These are phyloP conservation scores for Gymnarchus niloticus DNA, from an alignment of 2,113 vertebrate genomes.

Conservation along the genomic window DNA sequence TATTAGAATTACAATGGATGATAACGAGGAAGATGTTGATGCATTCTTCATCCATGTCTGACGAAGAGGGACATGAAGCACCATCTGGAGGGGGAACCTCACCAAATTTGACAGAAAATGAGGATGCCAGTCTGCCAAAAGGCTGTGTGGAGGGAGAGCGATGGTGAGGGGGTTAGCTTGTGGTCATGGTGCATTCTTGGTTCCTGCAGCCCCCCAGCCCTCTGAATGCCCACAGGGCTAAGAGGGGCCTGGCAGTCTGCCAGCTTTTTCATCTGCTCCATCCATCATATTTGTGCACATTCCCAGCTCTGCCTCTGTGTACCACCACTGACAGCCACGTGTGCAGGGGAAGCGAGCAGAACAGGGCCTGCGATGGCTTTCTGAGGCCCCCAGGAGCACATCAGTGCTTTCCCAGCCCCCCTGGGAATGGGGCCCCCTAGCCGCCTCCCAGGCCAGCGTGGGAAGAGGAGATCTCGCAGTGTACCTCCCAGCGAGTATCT, in stretches of 20 bases:
- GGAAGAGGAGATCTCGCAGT: neutral
- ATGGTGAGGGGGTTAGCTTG: constrained; percentile 8
- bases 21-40: neutral
- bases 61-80: neutral
- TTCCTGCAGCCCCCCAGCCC: constrained; percentile 56
- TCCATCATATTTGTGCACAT: constrained; percentile 44
- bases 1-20: neutral
- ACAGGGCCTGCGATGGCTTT: neutral
- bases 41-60: neutral
- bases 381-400: constrained; percentile 10
- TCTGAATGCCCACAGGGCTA: constrained; percentile 69
- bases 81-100: neutral
- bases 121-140: neutral
- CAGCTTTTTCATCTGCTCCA: constrained; percentile 57
- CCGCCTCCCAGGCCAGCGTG: neutral
- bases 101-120: neutral
- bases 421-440: neutral
- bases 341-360: constrained; percentile 20
- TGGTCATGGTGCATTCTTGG: constrained; percentile 60
- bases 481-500: neutral
- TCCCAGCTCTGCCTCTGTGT: neutral
- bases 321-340: constrained; percentile 4
- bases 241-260: constrained; percentile 55
- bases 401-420: neutral
- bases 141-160: constrained; percentile 25